phyloP scores from a whole-genome alignment of 2,113 vertebrate genomes.

The Jacana jacana region DNA sequence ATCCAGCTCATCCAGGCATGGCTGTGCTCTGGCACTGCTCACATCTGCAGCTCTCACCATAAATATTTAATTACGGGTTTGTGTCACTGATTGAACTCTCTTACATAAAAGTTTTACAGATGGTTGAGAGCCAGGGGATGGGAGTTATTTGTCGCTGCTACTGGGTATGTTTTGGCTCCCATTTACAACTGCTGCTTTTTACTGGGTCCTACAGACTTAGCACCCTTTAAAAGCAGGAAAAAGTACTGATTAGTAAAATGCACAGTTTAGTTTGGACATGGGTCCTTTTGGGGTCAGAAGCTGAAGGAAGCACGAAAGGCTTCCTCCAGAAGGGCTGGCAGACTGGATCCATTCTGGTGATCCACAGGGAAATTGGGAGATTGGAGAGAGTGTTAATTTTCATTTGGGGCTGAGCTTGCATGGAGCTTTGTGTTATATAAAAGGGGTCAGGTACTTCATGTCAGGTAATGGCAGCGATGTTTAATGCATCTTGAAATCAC shows the following conservation, averaged over 20 bases:
- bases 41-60: slow-evolving; percentile 33
- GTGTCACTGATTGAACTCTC: slow-evolving; percentile 59
- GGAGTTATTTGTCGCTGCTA: neutral
- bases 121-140: neutral
- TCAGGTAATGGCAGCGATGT: neutral
- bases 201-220: neutral
- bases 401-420: neutral
- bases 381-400: neutral
- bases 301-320: neutral
- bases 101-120: slow-evolving; percentile 36
- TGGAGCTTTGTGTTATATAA: neutral
- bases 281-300: neutral
- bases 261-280: neutral
- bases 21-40: slow-evolving; percentile 36
- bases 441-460: neutral
- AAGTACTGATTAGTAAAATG: neutral
- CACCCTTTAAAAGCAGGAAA: neutral
- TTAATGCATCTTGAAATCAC: slow-evolving; percentile 5
- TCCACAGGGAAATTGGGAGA: neutral
- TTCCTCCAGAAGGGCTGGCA: neutral
- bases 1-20: slow-evolving; percentile 33
- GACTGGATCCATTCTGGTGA: neutral
- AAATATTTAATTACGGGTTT: slow-evolving; percentile 66
- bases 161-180: slow-evolving; percentile 10
- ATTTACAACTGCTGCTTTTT: slow-evolving; percentile 2